Conservation (phyloP, 2,888 invertebrate species). For the Aromia moschata region DNA sequence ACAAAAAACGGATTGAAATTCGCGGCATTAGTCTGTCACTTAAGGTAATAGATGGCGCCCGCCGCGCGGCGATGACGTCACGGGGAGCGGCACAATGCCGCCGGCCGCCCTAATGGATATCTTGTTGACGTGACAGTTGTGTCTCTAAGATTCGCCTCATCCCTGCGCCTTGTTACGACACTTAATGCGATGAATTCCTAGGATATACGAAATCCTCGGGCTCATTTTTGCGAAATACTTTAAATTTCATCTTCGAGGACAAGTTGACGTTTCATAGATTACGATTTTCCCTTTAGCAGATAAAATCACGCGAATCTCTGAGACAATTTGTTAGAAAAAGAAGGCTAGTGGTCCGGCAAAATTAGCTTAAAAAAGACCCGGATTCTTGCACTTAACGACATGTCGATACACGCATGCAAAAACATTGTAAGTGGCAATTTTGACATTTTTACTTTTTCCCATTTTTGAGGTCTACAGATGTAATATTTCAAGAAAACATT, state of each 20-base stretch:
- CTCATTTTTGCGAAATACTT: slow-evolving; percentile 1
- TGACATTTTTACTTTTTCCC: too few relatives aligned
- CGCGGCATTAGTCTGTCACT: slow-evolving; percentile 55
- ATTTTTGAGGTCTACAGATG: too few relatives aligned
- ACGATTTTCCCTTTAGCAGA: not conserved
- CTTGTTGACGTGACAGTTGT: slow-evolving; percentile 44
- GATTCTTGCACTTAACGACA: too few relatives aligned
- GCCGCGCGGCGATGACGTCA: slow-evolving; percentile 47
- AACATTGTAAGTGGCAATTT: too few relatives aligned
- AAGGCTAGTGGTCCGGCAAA: too few relatives aligned
- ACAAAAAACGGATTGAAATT: slow-evolving; percentile 54
- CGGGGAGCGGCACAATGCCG: slow-evolving; percentile 39
- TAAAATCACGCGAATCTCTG: slow-evolving; percentile 14
- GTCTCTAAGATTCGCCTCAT: slow-evolving; percentile 43
- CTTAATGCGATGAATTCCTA: slow-evolving; percentile 42
- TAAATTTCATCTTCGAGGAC: slow-evolving; percentile 5
- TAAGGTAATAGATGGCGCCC: slow-evolving; percentile 54
- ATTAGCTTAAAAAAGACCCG: too few relatives aligned
- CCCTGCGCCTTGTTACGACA: slow-evolving; percentile 39
- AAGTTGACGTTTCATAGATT: slow-evolving; percentile 10
- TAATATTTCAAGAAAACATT: too few relatives aligned
- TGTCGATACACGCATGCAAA: too few relatives aligned
- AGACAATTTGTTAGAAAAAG: too few relatives aligned
- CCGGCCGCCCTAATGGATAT: slow-evolving; percentile 42
- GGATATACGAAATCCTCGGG: slow-evolving; percentile 29